Evolutionary conservation across 2,797 vertebrate species (phyloP).

Genomic region (Eleutherodactylus coqui): DNA sequence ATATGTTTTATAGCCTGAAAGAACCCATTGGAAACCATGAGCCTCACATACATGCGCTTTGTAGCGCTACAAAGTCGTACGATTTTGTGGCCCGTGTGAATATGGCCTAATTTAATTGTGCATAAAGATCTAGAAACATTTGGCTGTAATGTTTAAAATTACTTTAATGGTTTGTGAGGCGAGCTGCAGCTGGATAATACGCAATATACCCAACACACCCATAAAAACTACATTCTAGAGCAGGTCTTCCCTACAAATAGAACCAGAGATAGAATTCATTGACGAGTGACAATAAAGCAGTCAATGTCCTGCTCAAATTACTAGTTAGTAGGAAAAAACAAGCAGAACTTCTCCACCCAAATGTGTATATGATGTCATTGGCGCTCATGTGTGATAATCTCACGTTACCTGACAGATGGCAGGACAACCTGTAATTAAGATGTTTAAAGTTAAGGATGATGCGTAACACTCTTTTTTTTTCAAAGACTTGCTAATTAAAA

Average conservation of each 20-base stretch:
- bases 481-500: not conserved
- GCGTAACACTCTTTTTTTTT: not conserved
- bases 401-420: not conserved
- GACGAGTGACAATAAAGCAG: not conserved
- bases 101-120: too few species aligned
- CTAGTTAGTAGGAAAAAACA: not conserved
- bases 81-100: too few species aligned
- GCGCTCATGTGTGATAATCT: not conserved
- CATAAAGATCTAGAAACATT: too few species aligned
- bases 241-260: not conserved
- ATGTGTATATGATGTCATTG: not conserved
- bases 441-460: not conserved
- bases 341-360: conserved; percentile 15
- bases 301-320: not conserved
- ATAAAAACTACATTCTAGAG: not conserved
- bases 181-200: too few species aligned
- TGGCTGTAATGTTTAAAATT: too few species aligned
- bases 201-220: not conserved
- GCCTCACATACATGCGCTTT: too few species aligned
- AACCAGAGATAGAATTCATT: not conserved
- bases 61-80: too few species aligned
- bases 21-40: too few species aligned
- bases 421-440: not conserved
- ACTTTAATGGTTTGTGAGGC: too few species aligned
- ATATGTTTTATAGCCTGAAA: too few species aligned